Percentiles rank a stretch among this genome's conserved stretches.
Evolutionary conservation across 92 coral and sea anemone genomes (phyloP).

Genomic region (Ricordea florida): DNA sequence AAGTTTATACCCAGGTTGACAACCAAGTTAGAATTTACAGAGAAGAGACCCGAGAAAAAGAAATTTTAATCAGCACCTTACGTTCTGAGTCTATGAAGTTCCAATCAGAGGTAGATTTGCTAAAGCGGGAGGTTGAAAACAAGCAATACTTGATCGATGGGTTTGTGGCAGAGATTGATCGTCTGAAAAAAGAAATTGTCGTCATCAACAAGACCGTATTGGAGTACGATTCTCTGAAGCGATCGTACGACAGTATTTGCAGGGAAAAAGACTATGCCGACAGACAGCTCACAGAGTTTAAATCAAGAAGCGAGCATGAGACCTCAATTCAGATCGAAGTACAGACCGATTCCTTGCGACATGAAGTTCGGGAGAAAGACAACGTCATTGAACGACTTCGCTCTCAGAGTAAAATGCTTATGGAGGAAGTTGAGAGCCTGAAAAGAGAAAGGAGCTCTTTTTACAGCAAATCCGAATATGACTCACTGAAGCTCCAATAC

Average conservation of each 20-base stretch:
- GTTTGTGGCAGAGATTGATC: slow-evolving; percentile 6
- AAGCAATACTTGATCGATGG: slow-evolving; percentile 9
- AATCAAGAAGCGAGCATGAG: slow-evolving; percentile 12
- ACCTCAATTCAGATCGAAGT: not conserved
- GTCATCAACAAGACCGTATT: not conserved
- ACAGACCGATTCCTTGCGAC: slow-evolving; percentile 32
- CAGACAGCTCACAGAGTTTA: slow-evolving; percentile 7
- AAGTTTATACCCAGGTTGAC: not conserved
- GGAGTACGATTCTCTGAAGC: slow-evolving; percentile 21
- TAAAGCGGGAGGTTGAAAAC: slow-evolving; percentile 15
- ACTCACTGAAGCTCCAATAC: slow-evolving; percentile 9
- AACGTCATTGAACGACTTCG: slow-evolving; percentile 19
- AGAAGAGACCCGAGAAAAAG: slow-evolving; percentile 29
- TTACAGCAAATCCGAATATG: slow-evolving; percentile 8
- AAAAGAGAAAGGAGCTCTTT: slow-evolving; percentile 1
- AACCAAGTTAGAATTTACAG: not conserved
- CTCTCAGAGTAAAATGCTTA: slow-evolving; percentile 12
- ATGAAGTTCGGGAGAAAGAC: slow-evolving; percentile 41
- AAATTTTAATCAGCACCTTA: slow-evolving; percentile 14
- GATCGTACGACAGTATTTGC: slow-evolving; percentile 20
- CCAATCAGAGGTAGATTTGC: slow-evolving; percentile 23
- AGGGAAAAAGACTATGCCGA: slow-evolving; percentile 33
- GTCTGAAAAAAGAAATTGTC: not conserved
- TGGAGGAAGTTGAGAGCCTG: slow-evolving; percentile 28
- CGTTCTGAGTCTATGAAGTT: slow-evolving; percentile 26